Base-by-base conservation (phyloP, 2,113 vertebrate species). In the Typhlomys cinereus region DNA sequence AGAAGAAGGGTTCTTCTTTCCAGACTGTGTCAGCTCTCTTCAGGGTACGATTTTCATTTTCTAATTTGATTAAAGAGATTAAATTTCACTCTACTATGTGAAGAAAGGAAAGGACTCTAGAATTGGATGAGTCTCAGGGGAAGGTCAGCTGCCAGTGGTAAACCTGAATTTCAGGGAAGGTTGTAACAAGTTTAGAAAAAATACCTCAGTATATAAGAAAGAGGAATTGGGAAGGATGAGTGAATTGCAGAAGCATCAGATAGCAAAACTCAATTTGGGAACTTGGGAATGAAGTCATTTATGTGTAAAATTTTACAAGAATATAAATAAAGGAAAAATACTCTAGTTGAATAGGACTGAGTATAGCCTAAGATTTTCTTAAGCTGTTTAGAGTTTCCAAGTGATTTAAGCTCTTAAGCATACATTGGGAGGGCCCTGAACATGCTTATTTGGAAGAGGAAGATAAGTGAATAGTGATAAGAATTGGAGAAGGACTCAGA, bases 1-100 rank as follows among this genome's bases (percentile, higher is more conserved):
- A 99, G 97, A 99, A 99, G 98, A 99, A 99, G 98, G 99, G 99
- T 64, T 98, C 98, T 31, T 99, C 99, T 74, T 99, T 99, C 96
- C 99, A 99, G 98, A 99, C 98, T 0, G 98, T 99, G 74, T 99
- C 98, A 95, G 98, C 98, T 83, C 97, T 99, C 74, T 99, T 99
- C 96, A 98, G 99, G 97, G 97, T 98, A 97, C 0, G 71, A 36
- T 73, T 74, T 90, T 89, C 21, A 50, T 62, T 91, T 94, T 54
- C 15, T 94, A 78, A 66, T 36, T 71, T 44, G 34, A 67, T 29
- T 88, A 46, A 52, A 62, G 48, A 36, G 59, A n/a, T 75, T 76
- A 78, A 70, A 54, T 46, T 82, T 29, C 23, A 78, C 5, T 81
- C 20, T 59, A 27, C 7, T 48, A 5, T 54, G 36, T 50, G 17